These are phyloP conservation scores for Micromussa lordhowensis DNA, from an alignment of 92 coral and sea anemone species.

Conservation along the genomic window DNA sequence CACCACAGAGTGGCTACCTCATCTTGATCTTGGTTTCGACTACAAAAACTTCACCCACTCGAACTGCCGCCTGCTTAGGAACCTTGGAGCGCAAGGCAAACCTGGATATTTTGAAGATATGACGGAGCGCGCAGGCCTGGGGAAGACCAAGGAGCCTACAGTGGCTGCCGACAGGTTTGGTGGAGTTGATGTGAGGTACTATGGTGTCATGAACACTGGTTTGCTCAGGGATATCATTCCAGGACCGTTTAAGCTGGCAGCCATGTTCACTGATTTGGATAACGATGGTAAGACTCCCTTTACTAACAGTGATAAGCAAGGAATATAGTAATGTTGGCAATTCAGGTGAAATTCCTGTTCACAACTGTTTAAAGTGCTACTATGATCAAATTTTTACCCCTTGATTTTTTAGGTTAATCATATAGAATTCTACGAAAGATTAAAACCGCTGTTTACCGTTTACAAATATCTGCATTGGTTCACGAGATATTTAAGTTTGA, in stretches of 20 bases:
- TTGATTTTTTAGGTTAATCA: no score
- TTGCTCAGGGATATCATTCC: conserved; percentile 90
- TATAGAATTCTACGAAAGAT: no score
- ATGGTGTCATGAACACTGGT: conserved; percentile 88
- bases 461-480: no score
- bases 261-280: conserved; percentile 94
- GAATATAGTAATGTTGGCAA: not conserved
- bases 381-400: no score
- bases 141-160: conserved; percentile 66
- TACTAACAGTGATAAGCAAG: not conserved
- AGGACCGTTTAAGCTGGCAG: conserved; percentile 88
- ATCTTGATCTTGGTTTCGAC: conserved; percentile 95
- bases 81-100: conserved; percentile 91
- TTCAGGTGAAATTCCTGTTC: not conserved
- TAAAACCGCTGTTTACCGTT: no score
- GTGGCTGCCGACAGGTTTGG: conserved; percentile 91
- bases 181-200: conserved; percentile 87
- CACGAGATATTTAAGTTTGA: no score
- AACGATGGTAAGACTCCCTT: conserved; percentile 80
- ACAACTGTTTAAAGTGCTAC: not conserved
- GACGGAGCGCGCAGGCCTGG: conserved; percentile 91
- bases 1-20: conserved; percentile 99
- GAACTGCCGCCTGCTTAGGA: conserved; percentile 81
- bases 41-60: conserved; percentile 92
- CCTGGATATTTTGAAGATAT: conserved; percentile 96